Evolutionary conservation across 2,797 vertebrate species (phyloP).

Genomic region (Carapus acus): DNA sequence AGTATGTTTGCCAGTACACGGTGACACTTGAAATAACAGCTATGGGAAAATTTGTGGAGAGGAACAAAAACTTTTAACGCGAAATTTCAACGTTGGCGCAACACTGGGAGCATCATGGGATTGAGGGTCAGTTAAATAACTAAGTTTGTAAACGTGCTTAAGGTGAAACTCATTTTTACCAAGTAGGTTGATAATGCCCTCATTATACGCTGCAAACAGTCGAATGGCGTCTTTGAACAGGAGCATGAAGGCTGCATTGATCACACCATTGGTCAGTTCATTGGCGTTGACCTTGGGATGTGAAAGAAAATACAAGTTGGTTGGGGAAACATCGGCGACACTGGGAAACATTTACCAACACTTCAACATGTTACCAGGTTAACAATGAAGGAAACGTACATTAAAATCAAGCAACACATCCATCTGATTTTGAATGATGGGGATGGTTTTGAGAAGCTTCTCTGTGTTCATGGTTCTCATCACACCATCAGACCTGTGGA

Average conservation of each 20-base stretch:
- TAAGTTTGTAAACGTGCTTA: too few relatives aligned
- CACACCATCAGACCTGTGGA: slow-evolving; percentile 84
- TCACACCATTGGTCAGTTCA: slow-evolving; percentile 94
- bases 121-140: too few relatives aligned
- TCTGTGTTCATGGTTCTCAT: slow-evolving; percentile 97
- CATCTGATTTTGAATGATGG: slow-evolving; percentile 95
- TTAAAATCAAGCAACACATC: slow-evolving; percentile 93
- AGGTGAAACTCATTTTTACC: slow-evolving; percentile 73
- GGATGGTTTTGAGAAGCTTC: slow-evolving; percentile 91
- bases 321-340: too few relatives aligned
- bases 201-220: slow-evolving; percentile 95
- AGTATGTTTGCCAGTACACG: too few relatives aligned
- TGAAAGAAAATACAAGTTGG: too few relatives aligned
- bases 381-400: slow-evolving; percentile 63
- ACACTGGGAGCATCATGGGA: too few relatives aligned
- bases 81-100: too few relatives aligned
- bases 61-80: too few relatives aligned
- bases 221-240: slow-evolving; percentile 97
- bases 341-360: background rate
- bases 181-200: slow-evolving; percentile 94
- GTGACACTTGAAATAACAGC: too few relatives aligned
- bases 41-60: too few relatives aligned
- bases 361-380: background rate
- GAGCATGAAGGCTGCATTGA: slow-evolving; percentile 97
- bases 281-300: slow-evolving; percentile 87